Evolutionary conservation across 2,888 invertebrate genomes (phyloP), one percentile per base, ranked within the genome.

Genomic region (Drosophila nr. perissopoda): DNA sequence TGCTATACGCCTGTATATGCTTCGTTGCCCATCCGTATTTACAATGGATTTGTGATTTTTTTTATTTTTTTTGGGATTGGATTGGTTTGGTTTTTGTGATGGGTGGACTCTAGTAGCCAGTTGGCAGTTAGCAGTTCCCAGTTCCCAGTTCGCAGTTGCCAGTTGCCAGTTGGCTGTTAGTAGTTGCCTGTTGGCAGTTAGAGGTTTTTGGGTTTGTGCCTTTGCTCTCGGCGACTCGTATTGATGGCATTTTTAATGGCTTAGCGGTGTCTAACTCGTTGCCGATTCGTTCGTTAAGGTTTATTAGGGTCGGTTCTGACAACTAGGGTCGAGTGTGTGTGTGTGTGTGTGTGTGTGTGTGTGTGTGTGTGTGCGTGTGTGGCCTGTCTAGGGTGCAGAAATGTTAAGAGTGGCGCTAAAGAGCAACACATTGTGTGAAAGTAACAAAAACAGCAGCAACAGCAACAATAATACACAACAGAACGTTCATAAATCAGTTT

Each of bases 221-320:
- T 27, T 51, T 51, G 60, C 56, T 61, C 61, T 63, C 51, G 40
- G 64, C 31, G 57, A 52, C 52, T 80, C 65, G 66, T 80, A 76
- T 84, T 87, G 89, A 89, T 89, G 70, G 75, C 85, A 75, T 83
- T 85, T 90, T 88, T 85, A 88, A 89, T 88, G 90, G 90, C 89
- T 69, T 76, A 72, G 60, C 80, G 76, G 79, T 82, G 82, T 82
- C 75, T 78, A 78, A 78, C 81, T 81, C 78, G 73, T 77, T 70
- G 45, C 61, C 76, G 65, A 77, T 70, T 66, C 54, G 73, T 87
- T 79, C 68, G 71, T 78, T 78, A 70, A 77, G 84, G 82, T 74
- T 78, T 78, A 78, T 81, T 81, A 68, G 78, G 81, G 78, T 78
- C 79, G 62, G n/a, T 53, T 65, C 69, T 59, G 57, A 61, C 69